Percentiles rank a stretch among this genome's conserved stretches.
Conservation (phyloP, 2,888 invertebrate genomes). For the Polymixis flavicincta region DNA sequence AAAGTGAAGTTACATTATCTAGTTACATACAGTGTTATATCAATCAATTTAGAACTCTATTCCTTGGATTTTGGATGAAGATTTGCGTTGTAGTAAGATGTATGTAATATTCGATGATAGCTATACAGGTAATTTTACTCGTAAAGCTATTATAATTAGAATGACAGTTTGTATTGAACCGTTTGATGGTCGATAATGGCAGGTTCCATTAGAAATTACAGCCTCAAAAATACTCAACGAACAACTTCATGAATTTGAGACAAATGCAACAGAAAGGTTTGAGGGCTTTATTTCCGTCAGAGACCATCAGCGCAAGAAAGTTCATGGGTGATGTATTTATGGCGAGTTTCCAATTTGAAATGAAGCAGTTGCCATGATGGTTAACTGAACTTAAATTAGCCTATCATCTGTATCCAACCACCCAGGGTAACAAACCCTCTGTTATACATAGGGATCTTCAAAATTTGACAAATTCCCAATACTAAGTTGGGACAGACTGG, state of each 20-base stretch:
- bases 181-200: constrained; percentile 4
- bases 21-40: constrained; percentile 11
- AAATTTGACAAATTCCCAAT: neutral
- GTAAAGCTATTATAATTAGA: constrained; percentile 37
- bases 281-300: neutral
- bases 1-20: constrained; percentile 9
- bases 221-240: neutral
- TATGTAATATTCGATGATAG: constrained; percentile 21
- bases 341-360: constrained; percentile 8
- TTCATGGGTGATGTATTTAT: constrained; percentile 16
- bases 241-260: no score
- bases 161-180: constrained; percentile 15
- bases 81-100: constrained; percentile 4
- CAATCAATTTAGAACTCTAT: constrained; percentile 37
- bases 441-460: neutral
- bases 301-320: neutral
- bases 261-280: neutral
- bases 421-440: neutral
- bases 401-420: neutral
- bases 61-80: neutral
- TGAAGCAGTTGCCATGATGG: neutral
- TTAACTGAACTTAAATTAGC: constrained; percentile 1
- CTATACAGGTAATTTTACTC: constrained; percentile 34
- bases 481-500: neutral
- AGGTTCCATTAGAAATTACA: constrained; percentile 13